phyloP scores from a whole-genome alignment of 2,797 vertebrate genomes.

The Microctenopoma stevenorrisi region DNA sequence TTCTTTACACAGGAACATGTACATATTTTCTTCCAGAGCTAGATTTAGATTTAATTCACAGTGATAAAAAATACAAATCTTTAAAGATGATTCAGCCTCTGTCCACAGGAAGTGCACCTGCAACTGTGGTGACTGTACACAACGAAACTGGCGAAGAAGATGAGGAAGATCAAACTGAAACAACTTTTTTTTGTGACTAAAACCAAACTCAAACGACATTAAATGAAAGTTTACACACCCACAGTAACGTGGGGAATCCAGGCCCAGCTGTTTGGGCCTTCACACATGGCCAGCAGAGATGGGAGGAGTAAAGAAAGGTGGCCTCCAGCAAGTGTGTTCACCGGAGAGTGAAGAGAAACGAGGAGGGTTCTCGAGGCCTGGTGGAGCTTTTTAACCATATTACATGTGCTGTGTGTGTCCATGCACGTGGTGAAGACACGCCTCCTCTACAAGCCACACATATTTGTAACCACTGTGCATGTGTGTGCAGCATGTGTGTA shows the following conservation, averaged over 20 bases:
- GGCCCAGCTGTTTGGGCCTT: conserved; percentile 65
- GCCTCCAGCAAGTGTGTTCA: conserved; percentile 65
- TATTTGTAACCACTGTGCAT: conserved; percentile 24
- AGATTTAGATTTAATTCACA: no score
- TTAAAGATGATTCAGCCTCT: no score
- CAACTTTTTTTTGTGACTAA: no score
- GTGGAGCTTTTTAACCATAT: conserved; percentile 55
- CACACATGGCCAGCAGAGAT: conserved; percentile 52
- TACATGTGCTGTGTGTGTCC: conserved; percentile 38
- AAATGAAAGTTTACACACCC: background rate
- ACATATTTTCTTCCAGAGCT: no score
- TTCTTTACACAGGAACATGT: no score
- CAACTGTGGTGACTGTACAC: background rate
- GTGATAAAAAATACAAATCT: no score
- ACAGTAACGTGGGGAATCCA: conserved; percentile 20
- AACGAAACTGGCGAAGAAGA: background rate
- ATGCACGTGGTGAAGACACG: background rate
- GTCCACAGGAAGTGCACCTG: no score
- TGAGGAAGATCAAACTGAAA: background rate
- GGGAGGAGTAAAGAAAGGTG: conserved; percentile 30
- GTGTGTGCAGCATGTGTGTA: conserved; percentile 29
- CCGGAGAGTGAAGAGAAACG: conserved; percentile 62
- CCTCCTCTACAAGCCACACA: conserved; percentile 19
- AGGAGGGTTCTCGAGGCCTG: conserved; percentile 40
- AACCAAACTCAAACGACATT: no score